Evolutionary conservation across 2,113 vertebrate genomes (phyloP).

Genomic region (Tachysurus fulvidraco): DNA sequence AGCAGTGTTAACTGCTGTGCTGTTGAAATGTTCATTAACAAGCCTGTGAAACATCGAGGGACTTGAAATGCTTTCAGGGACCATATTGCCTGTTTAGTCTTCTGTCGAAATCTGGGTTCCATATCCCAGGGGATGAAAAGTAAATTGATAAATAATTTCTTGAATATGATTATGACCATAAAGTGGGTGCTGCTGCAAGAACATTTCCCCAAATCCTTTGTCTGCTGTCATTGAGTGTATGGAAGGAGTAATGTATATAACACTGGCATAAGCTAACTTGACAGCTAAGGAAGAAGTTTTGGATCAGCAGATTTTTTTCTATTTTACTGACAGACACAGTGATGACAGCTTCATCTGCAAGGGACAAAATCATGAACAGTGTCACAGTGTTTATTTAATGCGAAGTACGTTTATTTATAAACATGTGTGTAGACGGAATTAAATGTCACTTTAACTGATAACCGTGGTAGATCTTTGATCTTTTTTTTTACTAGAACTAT

Average conservation of each 20-base stretch:
- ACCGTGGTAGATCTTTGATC: not conserved
- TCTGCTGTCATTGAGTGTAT: constrained; percentile 58
- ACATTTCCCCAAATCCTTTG: constrained; percentile 53
- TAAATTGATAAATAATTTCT: constrained; percentile 68
- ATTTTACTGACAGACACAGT: not conserved
- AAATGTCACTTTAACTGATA: not conserved
- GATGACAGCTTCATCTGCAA: constrained; percentile 6
- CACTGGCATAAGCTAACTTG: constrained; percentile 42
- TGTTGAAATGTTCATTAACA: constrained; percentile 75
- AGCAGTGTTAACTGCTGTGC: constrained; percentile 75
- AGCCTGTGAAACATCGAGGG: constrained; percentile 70
- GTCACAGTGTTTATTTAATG: not conserved
- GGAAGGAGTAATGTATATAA: constrained; percentile 48
- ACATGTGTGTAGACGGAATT: not conserved
- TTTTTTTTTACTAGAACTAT: not conserved
- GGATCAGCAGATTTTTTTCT: not conserved
- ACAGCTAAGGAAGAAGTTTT: constrained; percentile 60
- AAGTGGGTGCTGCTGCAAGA: constrained; percentile 4
- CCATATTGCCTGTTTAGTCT: constrained; percentile 67
- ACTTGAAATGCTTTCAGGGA: constrained; percentile 66
- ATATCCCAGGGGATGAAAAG: constrained; percentile 58
- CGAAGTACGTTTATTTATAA: not conserved
- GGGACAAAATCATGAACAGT: not conserved
- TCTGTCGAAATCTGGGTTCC: constrained; percentile 60
- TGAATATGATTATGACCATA: constrained; percentile 62